phyloP scores from a whole-genome alignment of 2,113 vertebrate genomes.

The Cynoglossus semilaevis region DNA sequence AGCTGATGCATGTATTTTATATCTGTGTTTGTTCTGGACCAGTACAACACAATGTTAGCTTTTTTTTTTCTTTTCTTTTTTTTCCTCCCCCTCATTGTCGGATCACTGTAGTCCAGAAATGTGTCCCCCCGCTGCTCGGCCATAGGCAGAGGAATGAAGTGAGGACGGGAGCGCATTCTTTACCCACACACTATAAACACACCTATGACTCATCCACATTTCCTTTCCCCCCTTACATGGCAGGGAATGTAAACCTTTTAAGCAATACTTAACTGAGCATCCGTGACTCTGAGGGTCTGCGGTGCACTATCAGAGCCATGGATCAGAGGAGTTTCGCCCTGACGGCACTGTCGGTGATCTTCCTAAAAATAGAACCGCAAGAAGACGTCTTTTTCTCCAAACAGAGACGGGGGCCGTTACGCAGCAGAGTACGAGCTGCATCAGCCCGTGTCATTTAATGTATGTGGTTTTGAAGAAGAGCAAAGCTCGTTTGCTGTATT shows the following conservation, averaged over 20 bases:
- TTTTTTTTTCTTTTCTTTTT: neutral
- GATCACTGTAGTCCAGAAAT: constrained; percentile 18
- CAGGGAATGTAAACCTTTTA: constrained; percentile 44
- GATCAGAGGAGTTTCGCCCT: constrained; percentile 38
- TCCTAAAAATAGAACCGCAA: constrained; percentile 62
- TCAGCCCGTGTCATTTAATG: constrained; percentile 22
- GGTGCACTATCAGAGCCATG: constrained; percentile 27
- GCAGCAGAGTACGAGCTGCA: constrained; percentile 48
- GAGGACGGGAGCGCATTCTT: constrained; percentile 47
- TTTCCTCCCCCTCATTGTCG: too few relatives aligned
- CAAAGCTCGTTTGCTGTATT: constrained; percentile 23
- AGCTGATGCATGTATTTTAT: constrained; percentile 10
- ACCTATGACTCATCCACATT: constrained; percentile 64
- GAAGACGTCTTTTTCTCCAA: constrained; percentile 59
- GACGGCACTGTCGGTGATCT: constrained; percentile 20
- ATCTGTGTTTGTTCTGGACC: too few relatives aligned
- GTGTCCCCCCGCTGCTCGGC: constrained; percentile 28
- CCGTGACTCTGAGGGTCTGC: constrained; percentile 15
- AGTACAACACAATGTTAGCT: constrained; percentile 16
- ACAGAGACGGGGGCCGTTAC: constrained; percentile 53
- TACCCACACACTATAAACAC: constrained; percentile 51
- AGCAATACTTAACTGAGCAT: constrained; percentile 20
- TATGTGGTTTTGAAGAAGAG: constrained; percentile 39
- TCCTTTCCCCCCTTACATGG: constrained; percentile 52
- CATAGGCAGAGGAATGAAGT: constrained; percentile 9